phyloP scores from a whole-genome alignment of 2,888 invertebrate species.

The Heteromyza rotundicornis region DNA sequence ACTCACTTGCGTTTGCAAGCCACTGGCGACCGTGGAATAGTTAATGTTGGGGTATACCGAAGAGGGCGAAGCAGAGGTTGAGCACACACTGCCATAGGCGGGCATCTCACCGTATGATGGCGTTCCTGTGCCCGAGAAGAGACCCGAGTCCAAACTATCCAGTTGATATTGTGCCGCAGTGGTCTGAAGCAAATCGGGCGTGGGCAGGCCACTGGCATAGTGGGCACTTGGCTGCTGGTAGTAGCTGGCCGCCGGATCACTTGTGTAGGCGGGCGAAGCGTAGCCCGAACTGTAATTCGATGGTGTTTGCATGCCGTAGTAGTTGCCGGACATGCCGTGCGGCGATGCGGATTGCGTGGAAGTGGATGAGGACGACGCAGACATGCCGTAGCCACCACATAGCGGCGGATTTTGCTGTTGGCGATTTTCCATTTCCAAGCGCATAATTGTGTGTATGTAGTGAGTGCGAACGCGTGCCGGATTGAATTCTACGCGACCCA shows the following conservation, averaged over 20 bases:
- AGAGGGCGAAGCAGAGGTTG: constrained; percentile 18
- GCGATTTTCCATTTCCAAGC: constrained; percentile 82
- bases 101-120: constrained; percentile 54
- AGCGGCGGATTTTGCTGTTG: constrained; percentile 61
- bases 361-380: constrained; percentile 19
- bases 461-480: constrained; percentile 94
- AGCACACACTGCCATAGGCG: constrained; percentile 30
- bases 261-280: constrained; percentile 53
- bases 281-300: constrained; percentile 57
- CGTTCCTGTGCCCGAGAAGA: constrained; percentile 44
- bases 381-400: constrained; percentile 26
- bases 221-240: constrained; percentile 37
- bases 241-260: constrained; percentile 36
- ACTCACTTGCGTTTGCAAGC: constrained; percentile 43
- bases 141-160: constrained; percentile 49
- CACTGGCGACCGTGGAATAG: constrained; percentile 36
- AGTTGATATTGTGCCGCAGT: constrained; percentile 31
- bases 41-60: constrained; percentile 44
- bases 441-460: constrained; percentile 96
- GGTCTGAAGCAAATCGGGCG: constrained; percentile 34
- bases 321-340: constrained; percentile 24
- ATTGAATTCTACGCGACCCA: constrained; percentile 95
- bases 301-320: constrained; percentile 51
- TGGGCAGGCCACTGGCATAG: constrained; percentile 14
- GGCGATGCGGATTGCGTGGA: constrained; percentile 18